phyloP scores from a whole-genome alignment of 2,888 invertebrate species.

The Abrostola triplasia region DNA sequence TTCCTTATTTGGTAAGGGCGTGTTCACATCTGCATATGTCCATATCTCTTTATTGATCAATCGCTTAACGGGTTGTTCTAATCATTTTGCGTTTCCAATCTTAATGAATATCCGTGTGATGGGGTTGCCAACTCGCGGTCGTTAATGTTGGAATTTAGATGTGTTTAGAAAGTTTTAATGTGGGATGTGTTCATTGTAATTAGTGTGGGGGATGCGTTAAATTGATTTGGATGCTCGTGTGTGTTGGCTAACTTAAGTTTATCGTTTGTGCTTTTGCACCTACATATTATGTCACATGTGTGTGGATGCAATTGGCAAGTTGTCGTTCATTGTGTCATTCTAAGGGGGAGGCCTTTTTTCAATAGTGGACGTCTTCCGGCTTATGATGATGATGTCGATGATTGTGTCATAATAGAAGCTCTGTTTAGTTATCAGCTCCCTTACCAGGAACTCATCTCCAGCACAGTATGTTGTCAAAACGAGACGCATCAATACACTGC shows the following conservation, averaged over 20 bases:
- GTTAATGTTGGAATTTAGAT: conserved; percentile 27
- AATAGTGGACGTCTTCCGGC: no score
- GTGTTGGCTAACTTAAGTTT: background rate
- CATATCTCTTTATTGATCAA: conserved; percentile 73
- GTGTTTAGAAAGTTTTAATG: conserved; percentile 32
- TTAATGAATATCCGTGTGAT: conserved; percentile 72
- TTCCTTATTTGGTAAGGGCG: conserved; percentile 60
- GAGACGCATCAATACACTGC: no score
- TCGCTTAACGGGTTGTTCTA: conserved; percentile 59
- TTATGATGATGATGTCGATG: no score
- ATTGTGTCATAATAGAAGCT: no score
- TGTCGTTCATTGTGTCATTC: no score
- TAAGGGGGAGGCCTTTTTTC: no score
- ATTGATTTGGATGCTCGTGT: conserved; percentile 11
- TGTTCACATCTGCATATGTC: conserved; percentile 65
- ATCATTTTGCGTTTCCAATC: conserved; percentile 70
- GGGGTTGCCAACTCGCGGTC: conserved; percentile 53
- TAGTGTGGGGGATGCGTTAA: conserved; percentile 16
- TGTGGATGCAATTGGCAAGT: no score
- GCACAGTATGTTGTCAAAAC: no score
- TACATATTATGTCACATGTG: no score
- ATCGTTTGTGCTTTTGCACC: no score
- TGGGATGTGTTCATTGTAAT: conserved; percentile 16
- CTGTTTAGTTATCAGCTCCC: no score
- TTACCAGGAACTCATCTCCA: no score